Base-by-base conservation (phyloP, 2,888 invertebrate genomes). In the Nysson spinosus region DNA sequence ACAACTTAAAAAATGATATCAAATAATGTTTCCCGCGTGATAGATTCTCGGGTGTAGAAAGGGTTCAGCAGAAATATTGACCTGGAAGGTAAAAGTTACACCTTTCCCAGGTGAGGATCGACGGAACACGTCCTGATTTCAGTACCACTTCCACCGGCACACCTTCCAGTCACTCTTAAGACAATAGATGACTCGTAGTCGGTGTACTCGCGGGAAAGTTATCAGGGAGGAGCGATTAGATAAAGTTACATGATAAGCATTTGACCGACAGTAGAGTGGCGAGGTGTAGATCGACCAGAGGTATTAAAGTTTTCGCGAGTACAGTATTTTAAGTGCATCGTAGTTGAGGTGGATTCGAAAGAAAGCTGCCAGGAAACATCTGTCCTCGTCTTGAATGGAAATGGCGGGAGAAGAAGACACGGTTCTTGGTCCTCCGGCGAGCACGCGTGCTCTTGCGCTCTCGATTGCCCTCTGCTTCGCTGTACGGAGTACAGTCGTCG, bases 401-500 rank as follows among this genome's bases (percentile, higher is more conserved):
- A 40, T 50, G 60, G 60, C 55, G 66, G 67, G 28, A 30, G 22
- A 11, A 37, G 9, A 50, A 30, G 66, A 35, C 47, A 32, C 26
- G 26, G 47, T 57, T 51, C 26, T 58, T 60, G 54, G 57, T 40
- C 22, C 43, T 43, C 46, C 56, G 39, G 57, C 58, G 75, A 64
- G 69, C 56, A 42, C 47, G 22, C 39, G 51, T 22, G 37, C 30
- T 30, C 24, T 75, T 49, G 51, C 58, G 55, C 60, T 66, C 60
- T 69, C 63, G 64, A 56, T 72, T 49, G 62, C 32, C 28, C 58
- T 75, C 42, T 57, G 61, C 35, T n/a, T 68, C 40, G 37, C 37
- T 17, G 28, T 35, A 12, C 35, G 28, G 42, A 60, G 55, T 52
- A 64, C 73, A 77, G 77, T 77, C 71, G 62, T 71, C 32, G 60